Conservation (phyloP, 2,797 vertebrate species). For the Myripristis murdjan region DNA sequence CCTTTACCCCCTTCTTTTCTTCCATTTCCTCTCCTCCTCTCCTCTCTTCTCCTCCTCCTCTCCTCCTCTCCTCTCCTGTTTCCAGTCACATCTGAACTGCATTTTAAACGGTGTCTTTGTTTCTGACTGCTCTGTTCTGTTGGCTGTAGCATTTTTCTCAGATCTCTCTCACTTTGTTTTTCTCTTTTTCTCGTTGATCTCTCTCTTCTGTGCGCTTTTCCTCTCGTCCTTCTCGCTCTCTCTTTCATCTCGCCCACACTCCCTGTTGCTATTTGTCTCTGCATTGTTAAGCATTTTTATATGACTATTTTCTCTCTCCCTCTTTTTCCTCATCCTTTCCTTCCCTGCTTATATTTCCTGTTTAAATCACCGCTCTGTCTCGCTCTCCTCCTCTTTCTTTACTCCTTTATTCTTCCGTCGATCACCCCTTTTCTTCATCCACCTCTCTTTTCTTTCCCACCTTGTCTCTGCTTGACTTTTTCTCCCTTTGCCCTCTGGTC, state of each 20-base stretch:
- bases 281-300: slow-evolving; percentile 37
- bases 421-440: not conserved
- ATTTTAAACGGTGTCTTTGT: slow-evolving; percentile 33
- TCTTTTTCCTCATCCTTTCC: slow-evolving; percentile 20
- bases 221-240: slow-evolving; percentile 30
- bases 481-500: not conserved
- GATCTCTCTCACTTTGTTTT: slow-evolving; percentile 1
- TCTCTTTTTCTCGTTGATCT: slow-evolving; percentile 7
- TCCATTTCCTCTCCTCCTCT: too few species aligned
- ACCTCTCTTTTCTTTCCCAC: not conserved
- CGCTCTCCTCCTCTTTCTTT: not conserved
- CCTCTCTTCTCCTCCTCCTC: too few species aligned
- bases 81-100: slow-evolving; percentile 15
- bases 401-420: not conserved
- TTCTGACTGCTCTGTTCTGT: slow-evolving; percentile 26
- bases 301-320: slow-evolving; percentile 27
- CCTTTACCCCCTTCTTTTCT: not conserved
- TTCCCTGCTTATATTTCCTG: not conserved
- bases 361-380: not conserved
- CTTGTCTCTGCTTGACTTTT: not conserved
- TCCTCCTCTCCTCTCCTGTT: too few species aligned
- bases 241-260: not conserved
- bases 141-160: slow-evolving; percentile 19
- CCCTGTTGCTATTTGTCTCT: slow-evolving; percentile 32
- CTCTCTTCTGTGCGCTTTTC: not conserved